Evolutionary conservation across 1,140 invertebrate genomes (phyloP).

Genomic region (Drosophila lini): DNA sequence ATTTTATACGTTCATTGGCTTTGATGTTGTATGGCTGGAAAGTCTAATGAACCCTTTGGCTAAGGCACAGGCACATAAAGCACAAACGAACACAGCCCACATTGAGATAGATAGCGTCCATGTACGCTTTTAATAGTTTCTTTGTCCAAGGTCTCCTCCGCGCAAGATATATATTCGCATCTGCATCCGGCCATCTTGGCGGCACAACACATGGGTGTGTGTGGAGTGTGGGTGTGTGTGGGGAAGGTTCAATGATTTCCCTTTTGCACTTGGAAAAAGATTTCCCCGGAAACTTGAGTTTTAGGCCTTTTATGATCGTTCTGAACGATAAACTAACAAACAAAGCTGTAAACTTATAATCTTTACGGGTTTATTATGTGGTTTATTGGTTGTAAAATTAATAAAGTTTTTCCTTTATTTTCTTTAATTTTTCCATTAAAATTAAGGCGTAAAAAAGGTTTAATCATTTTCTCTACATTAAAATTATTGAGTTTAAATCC

Average conservation of each 20-base stretch:
- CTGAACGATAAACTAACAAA: background rate
- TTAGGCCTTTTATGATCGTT: background rate
- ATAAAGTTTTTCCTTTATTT: background rate
- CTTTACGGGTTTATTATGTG: background rate
- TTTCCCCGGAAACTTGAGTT: constrained; percentile 4
- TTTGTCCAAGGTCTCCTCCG: constrained; percentile 23
- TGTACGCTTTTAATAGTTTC: constrained; percentile 35
- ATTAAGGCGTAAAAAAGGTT: background rate
- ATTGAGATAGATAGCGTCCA: constrained; percentile 41
- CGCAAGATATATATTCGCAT: constrained; percentile 16
- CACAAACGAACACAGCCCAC: constrained; percentile 31
- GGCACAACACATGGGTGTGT: constrained; percentile 3
- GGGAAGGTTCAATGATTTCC: constrained; percentile 8
- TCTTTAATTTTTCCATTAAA: background rate
- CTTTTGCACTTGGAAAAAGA: constrained; percentile 7
- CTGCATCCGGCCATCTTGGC: constrained; percentile 6
- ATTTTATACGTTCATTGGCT: constrained; percentile 74
- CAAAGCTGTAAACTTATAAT: background rate
- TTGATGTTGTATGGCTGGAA: constrained; percentile 58
- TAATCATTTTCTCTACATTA: background rate
- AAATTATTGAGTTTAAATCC: too few species aligned
- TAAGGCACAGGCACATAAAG: constrained; percentile 45
- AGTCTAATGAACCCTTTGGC: constrained; percentile 76
- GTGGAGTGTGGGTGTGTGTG: background rate
- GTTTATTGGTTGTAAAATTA: background rate